Percentiles rank a stretch among this genome's conserved stretches.
Evolutionary conservation across 2,888 invertebrate species (phyloP).

Genomic region (Corbicula japonica): DNA sequence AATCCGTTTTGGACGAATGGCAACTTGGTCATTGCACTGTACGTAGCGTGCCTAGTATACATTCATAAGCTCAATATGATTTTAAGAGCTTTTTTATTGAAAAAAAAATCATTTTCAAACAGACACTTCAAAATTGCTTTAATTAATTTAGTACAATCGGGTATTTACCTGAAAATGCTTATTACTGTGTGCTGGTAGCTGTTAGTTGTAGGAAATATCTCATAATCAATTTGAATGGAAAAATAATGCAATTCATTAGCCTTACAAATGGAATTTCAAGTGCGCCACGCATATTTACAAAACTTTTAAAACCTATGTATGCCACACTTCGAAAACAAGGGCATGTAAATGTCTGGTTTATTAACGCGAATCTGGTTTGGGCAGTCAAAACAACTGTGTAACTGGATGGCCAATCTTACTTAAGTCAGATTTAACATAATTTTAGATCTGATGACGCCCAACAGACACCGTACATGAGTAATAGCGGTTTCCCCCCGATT

Average conservation of each 20-base stretch:
- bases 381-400: constrained; percentile 36
- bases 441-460: too few species aligned
- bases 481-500: too few species aligned
- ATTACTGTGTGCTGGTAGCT: constrained; percentile 57
- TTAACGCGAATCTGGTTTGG: constrained; percentile 57
- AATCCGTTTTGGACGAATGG: too few species aligned
- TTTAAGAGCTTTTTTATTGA: too few species aligned
- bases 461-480: too few species aligned
- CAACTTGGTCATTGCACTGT: too few species aligned
- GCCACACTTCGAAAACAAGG: constrained; percentile 23
- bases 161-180: constrained; percentile 50
- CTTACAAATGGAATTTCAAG: background rate
- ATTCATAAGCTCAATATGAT: too few species aligned
- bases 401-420: constrained; percentile 36
- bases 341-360: constrained; percentile 47
- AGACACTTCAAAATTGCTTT: constrained; percentile 57
- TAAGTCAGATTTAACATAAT: constrained; percentile 32
- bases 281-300: constrained; percentile 62
- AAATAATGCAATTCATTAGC: constrained; percentile 5
- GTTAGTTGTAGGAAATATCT: constrained; percentile 38
- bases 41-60: too few species aligned
- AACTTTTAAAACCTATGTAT: constrained; percentile 28
- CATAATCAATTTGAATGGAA: constrained; percentile 50
- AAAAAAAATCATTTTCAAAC: constrained; percentile 61
- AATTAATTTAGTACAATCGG: constrained; percentile 33